Base-by-base conservation (phyloP, 2,113 vertebrate genomes). In the Silurus asotus region DNA sequence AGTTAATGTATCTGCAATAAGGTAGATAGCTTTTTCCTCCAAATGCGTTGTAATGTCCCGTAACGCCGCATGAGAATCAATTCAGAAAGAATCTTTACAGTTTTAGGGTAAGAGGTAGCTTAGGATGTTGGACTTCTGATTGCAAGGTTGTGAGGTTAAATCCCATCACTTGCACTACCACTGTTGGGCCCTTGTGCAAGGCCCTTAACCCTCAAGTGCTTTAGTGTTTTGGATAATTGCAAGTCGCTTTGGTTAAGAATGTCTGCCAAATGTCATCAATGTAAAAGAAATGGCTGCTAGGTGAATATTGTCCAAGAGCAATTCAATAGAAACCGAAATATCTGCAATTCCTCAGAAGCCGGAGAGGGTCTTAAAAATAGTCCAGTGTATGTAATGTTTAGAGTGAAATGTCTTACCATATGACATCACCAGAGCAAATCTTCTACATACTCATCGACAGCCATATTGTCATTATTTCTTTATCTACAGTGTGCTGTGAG, bases 401-500 rank as follows among this genome's bases (percentile, higher is more conserved):
- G 19, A 75, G 48, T 53, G 14, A 77, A 56, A 56, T 64, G 6
- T 19, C 83, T 51, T 28, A 17, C 19, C 13, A 62, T 19, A 51
- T 61, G 45, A 9, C 53, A 7, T 72, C 23, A 14, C 19, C 55
- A 17, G 51, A 4, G 3, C 58, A 6, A 53, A 56, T 17, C 6
- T 77, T 76, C 20, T 37, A 37, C 2, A 49, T 64, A 49, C 45
- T 62, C 20, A 65, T 48, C 49, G 25, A 77, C 37, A 45, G 8
- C 48, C 49, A 5, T 15, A 5, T 15, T 74, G 8, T 14, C n/a
- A 81, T 48, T 9, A 13, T 74, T 49, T 61, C 51, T 25, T 61
- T 28, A 72, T 5, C 25, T 79, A 6, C 90, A 95, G 95, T 94
- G 88, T 86, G 89, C 92, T 90, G 89, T 2, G 92, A 93, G 2